phyloP scores from a whole-genome alignment of 2,113 vertebrate species.

The Pelecanoides urinatrix region DNA sequence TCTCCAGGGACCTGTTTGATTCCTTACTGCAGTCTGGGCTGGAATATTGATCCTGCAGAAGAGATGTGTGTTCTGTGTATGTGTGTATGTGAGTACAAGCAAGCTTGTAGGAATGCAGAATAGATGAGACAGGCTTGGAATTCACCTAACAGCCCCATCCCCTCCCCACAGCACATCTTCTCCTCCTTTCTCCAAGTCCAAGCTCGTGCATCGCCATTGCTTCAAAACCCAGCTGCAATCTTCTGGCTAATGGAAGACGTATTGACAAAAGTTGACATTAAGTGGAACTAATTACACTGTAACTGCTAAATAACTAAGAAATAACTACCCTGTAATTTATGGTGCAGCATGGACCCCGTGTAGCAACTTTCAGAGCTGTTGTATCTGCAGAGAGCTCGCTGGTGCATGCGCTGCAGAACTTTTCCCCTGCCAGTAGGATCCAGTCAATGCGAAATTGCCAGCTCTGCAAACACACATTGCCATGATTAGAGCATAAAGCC shows the following conservation, averaged over 20 bases:
- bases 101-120: not conserved
- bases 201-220: not conserved
- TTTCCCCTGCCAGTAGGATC: constrained; percentile 22
- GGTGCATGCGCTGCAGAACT: constrained; percentile 45
- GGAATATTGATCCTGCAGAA: constrained; percentile 6
- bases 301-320: constrained; percentile 82
- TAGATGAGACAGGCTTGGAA: not conserved
- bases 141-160: not conserved
- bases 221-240: constrained; percentile 73
- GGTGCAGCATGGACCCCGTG: constrained; percentile 51
- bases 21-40: constrained; percentile 28
- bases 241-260: constrained; percentile 76
- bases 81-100: fast-evolving
- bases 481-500: not conserved
- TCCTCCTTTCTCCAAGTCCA: not conserved
- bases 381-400: not conserved
- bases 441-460: not conserved
- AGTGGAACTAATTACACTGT: constrained; percentile 81
- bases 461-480: not conserved
- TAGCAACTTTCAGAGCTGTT: constrained; percentile 60
- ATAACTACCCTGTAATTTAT: constrained; percentile 79
- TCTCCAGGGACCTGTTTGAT: constrained; percentile 36
- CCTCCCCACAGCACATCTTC: not conserved
- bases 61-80: not conserved
- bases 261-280: constrained; percentile 80